Evolutionary conservation across 2,888 invertebrate species (phyloP), one percentile per base, ranked within the genome.

Genomic region (Carcina quercana): DNA sequence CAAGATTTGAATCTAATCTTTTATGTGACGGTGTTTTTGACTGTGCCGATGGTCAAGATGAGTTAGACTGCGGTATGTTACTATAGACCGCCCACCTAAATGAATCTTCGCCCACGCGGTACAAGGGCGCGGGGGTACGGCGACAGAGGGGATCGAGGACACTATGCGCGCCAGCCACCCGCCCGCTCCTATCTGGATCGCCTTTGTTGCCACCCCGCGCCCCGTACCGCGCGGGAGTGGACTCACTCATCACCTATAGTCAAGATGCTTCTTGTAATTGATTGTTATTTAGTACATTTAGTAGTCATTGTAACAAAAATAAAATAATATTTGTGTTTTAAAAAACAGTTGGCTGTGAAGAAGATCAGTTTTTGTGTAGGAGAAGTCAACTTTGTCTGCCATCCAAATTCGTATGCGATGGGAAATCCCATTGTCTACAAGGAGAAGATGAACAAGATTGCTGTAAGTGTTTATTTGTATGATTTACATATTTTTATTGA

Each of bases 371-470:
- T 53, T 68, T 86, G 8, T 94, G 94, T 51, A 80, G 83, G 24
- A 59, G 75, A 30, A 91, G 91, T 53, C 85, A 86, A 55, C 71
- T 65, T 15, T 95, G 94, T 52, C 68, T 94, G 34, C 75, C 88
- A 1, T 52, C 66, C 6, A 58, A 72, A 22, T 79, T 86, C 41
- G 86, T 86, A 11, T 95, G 95, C 55, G 88, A 95, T 64, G 86
- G 85, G 15, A 64, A 57, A 25, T 47, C 70, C 1, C 89, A 94
- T 45, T 94, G 94, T 58, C 74, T 75, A 11, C 68, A 86, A 42
- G 86, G 87, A 14, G 94, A 94, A 72, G 95, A 95, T 57, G 95
- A 95, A 80, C 56, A 85, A 30, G 88, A 93, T 59, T 95, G 95
- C 59, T 87, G 93, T 93, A 70, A 87, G 91, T 70, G 37, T 17